A percentile compares a stretch with the other conserved stretches of the same genome.
phyloP scores from a whole-genome alignment of 2,888 invertebrate genomes.

The Rosalia funebris region DNA sequence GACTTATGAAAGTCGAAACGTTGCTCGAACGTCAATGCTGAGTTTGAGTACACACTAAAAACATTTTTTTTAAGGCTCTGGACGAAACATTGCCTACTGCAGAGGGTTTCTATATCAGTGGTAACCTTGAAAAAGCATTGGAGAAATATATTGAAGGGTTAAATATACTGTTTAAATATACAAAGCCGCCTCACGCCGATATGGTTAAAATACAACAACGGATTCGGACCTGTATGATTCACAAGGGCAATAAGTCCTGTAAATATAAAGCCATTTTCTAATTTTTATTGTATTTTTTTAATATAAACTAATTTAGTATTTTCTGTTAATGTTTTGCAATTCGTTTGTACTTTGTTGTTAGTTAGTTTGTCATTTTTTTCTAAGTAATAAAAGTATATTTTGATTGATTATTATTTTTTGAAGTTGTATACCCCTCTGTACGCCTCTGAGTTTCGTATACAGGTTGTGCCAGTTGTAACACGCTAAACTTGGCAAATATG shows the following conservation, averaged over 20 bases:
- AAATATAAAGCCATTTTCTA: constrained; percentile 42
- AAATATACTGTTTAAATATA: constrained; percentile 54
- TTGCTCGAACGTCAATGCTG: too few species aligned
- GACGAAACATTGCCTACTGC: constrained; percentile 54
- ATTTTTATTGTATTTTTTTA: constrained; percentile 4
- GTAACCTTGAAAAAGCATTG: constrained; percentile 51
- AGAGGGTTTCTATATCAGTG: constrained; percentile 50
- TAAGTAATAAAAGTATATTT: too few species aligned
- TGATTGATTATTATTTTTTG: too few species aligned
- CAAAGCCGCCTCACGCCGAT: constrained; percentile 59
- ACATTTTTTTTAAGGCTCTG: constrained; percentile 51
- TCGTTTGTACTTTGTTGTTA: too few species aligned
- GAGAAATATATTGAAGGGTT: constrained; percentile 54
- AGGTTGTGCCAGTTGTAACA: too few species aligned
- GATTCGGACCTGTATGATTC: constrained; percentile 56
- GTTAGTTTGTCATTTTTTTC: neutral
- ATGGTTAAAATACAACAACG: constrained; percentile 60
- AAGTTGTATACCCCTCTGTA: too few species aligned
- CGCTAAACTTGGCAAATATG: too few species aligned
- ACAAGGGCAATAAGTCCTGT: constrained; percentile 52
- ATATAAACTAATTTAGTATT: neutral
- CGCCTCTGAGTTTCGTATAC: too few species aligned
- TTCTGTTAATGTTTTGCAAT: too few species aligned
- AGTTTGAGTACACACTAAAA: too few species aligned
- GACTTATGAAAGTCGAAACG: too few species aligned